Conservation (phyloP, 2,113 vertebrate genomes). For the Phycodurus eques region DNA sequence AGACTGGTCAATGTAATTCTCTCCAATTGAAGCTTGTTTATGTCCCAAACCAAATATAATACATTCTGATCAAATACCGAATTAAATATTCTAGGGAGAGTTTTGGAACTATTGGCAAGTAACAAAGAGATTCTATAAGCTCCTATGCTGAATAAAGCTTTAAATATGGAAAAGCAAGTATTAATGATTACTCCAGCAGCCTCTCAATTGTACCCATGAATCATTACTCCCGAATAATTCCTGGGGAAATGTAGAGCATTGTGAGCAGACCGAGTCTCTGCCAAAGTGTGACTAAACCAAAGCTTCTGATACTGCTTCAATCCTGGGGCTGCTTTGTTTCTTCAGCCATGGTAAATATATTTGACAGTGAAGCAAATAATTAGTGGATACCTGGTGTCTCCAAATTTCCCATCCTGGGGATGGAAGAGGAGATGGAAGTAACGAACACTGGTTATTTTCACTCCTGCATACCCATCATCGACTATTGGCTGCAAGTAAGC, state of each 20-base stretch:
- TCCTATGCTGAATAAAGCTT: slow-evolving; percentile 3
- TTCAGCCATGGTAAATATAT: slow-evolving; percentile 48
- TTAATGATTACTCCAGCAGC: slow-evolving; percentile 24
- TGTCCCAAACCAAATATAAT: neutral
- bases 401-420: slow-evolving; percentile 31
- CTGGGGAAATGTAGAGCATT: slow-evolving; percentile 29
- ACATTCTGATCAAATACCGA: neutral
- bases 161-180: slow-evolving; percentile 12
- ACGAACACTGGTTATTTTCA: slow-evolving; percentile 46
- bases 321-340: slow-evolving; percentile 39
- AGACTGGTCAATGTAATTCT: neutral
- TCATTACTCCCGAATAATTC: slow-evolving; percentile 37
- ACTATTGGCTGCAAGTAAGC: slow-evolving; percentile 5
- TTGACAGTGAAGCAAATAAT: slow-evolving; percentile 58
- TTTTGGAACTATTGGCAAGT: neutral
- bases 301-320: slow-evolving; percentile 26
- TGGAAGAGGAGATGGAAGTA: slow-evolving; percentile 29
- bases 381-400: slow-evolving; percentile 48
- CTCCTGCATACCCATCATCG: slow-evolving; percentile 34
- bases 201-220: slow-evolving; percentile 2
- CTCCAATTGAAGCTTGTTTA: neutral
- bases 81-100: neutral
- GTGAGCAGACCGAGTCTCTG: slow-evolving; percentile 13
- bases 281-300: slow-evolving; percentile 45
- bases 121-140: neutral